These are phyloP conservation scores for Episyrphus balteatus DNA, from an alignment of 1,140 invertebrate species.

Conservation along the genomic window DNA sequence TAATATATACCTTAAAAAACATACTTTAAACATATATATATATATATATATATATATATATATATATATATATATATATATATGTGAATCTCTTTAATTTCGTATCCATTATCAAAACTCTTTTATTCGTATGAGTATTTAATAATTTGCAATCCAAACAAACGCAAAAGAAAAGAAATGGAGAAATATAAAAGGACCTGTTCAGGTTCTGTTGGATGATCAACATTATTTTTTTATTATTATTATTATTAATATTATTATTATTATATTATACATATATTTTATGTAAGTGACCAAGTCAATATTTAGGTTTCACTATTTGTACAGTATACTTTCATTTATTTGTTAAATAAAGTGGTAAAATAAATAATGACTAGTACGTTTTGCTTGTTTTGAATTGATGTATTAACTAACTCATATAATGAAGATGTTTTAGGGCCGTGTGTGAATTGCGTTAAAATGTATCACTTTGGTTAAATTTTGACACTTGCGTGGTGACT, in stretches of 20 bases:
- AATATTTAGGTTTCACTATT: slow-evolving; percentile 1
- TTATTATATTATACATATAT: not conserved
- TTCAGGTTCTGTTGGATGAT: not conserved
- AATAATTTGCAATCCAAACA: too few relatives aligned
- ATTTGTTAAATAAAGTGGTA: not conserved
- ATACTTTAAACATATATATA: not conserved
- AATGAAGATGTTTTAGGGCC: too few relatives aligned
- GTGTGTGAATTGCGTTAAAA: too few relatives aligned
- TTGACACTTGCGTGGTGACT: too few relatives aligned
- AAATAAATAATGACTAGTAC: too few relatives aligned
- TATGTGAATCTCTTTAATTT: not conserved
- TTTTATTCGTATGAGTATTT: not conserved
- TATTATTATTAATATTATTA: not conserved
- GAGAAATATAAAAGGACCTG: not conserved
- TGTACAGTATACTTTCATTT: slow-evolving; percentile 2
- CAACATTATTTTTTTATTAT: not conserved
- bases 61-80: too few relatives aligned
- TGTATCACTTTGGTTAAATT: too few relatives aligned
- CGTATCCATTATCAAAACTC: not conserved
- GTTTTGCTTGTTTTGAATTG: too few relatives aligned
- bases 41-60: too few relatives aligned
- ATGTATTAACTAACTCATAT: too few relatives aligned
- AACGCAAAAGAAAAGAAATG: too few relatives aligned
- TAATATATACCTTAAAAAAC: too few relatives aligned
- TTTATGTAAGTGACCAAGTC: not conserved